Evolutionary conservation across 1,140 invertebrate species (phyloP), one percentile per base, ranked within the genome.

Genomic region (Ceratoteleas bidentatus): DNA sequence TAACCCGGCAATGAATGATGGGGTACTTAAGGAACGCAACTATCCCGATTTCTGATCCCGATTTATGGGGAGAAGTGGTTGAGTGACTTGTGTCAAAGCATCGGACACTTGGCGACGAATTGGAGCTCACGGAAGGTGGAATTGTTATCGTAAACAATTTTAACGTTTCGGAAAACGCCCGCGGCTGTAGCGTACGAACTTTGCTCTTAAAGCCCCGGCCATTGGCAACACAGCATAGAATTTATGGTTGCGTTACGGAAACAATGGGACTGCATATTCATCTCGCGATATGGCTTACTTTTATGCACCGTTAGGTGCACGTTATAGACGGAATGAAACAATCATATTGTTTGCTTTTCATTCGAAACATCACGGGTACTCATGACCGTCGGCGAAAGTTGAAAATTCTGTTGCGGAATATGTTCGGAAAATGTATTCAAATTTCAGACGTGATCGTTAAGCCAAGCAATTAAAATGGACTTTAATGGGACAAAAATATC

Each of bases 71-170:
- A 74, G 38, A 52, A 6, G 50, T 13, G 33, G 7, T 2, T 66
- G 53, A 52, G 2, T 50, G 16, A 13, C 3, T 7, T 33, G 15
- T 6, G 24, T 75, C 64, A 66, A 66, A 54, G 32, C n/a, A 74
- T 52, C 38, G n/a, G 45, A 52, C 56, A 57, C 15, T 40, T 9
- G 7, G 3, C n/a, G n/a, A n/a, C 58, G 54, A 9, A 60, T 58
- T 64, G 13, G 24, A 24, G 50, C 33, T 57, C 32, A 16, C 62
- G n/a, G 43, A 53, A 62, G 24, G 16, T 47, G 14, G 15, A 61
- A 68, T 61, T 68, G 53, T 76, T 76, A 62, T 68, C 73, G 64
- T 76, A 76, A 76, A 76, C 38, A 68, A 76, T 66, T 75, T 75
- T 75, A 66, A 66, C 16, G 38, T 54, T 76, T 76, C 68, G 11